Base-by-base conservation (phyloP, 2,888 invertebrate species). In the Eulithis testata region DNA sequence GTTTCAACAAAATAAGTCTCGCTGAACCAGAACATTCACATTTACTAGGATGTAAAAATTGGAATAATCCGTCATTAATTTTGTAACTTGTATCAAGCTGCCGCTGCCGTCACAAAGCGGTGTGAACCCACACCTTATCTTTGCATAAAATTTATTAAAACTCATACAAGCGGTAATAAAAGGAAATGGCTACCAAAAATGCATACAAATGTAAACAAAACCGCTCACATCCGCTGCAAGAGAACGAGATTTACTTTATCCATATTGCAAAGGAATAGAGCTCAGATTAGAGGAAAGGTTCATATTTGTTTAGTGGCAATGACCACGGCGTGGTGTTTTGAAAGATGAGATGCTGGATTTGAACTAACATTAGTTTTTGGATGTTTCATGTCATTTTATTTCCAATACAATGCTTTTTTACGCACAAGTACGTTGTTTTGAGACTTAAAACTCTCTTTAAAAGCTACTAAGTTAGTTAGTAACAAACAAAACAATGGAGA, bases 181-280 rank as follows among this genome's bases (percentile, higher is more conserved):
- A 59, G 50, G 59, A 59, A 66, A 62, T 45, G 40, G 50, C 37
- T 55, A 47, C 51, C 62, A 66, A 62, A 66, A 66, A 59, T 62
- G 62, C 62, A 62, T 62, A 55, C 57, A 54, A 66, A 66, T 59
- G 59, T 62, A 66, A 62, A 62, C 62, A 66, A 58, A 55, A 21
- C 21, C 11, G 40, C 37, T 52, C 3, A 57, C 59, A 62, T 62
- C 62, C 62, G 59, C 14, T 66, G 51, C 31, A 21, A 36, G 21
- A 12, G 11, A n/a, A 21, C 47, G 11, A 14, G 44, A 37, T 56
- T 31, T n/a, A 47, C 6, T 11, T 53, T 36, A 55, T 45, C 56
- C 50, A 31, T 52, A 51, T 57, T 21, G 11, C 14, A 21, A 52
- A 7, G 52, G 0, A 8, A 21, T 21, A 63, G 14, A 43, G 57